A percentile compares a stretch with the other conserved stretches of the same genome.
Evolutionary conservation across 30 jellyfish, hydroid and myxozoan species (phyloP).

Genomic region (Turritopsis rubra): DNA sequence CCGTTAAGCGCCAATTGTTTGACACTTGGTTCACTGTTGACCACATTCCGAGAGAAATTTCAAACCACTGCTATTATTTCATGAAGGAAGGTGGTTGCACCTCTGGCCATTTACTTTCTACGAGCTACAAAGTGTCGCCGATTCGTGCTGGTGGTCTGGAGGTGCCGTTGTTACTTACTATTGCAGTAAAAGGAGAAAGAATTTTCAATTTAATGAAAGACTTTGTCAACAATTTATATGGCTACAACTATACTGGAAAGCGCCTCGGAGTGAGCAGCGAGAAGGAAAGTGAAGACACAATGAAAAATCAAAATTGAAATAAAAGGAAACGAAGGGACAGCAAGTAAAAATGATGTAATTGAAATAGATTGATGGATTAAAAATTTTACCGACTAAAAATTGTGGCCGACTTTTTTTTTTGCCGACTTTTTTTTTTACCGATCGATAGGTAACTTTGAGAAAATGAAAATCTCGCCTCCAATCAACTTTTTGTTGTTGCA

Average conservation of each 20-base stretch:
- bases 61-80: slow-evolving; percentile 3
- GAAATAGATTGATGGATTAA: too few relatives aligned
- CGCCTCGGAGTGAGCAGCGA: slow-evolving; percentile 2
- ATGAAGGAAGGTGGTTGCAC: slow-evolving; percentile 8
- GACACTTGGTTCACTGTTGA: slow-evolving; percentile 6
- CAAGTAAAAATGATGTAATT: too few relatives aligned
- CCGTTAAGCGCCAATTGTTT: not conserved
- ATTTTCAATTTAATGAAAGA: not conserved
- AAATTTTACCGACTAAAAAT: too few relatives aligned
- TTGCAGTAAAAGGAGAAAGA: not conserved
- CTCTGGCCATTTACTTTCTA: slow-evolving; percentile 6
- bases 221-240: not conserved
- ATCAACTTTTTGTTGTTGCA: too few relatives aligned
- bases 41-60: slow-evolving; percentile 1
- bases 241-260: not conserved
- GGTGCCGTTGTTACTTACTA: not conserved
- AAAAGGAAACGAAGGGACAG: slow-evolving; percentile 10
- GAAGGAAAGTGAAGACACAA: not conserved
- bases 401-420: too few relatives aligned
- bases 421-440: too few relatives aligned
- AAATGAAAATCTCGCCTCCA: too few relatives aligned
- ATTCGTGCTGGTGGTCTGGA: slow-evolving; percentile 5
- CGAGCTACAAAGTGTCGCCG: slow-evolving; percentile 6
- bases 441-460: too few relatives aligned
- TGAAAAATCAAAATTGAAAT: too few relatives aligned